phyloP scores from a whole-genome alignment of 2,888 invertebrate species.

The Scaptodrosophila latifasciaeformis region DNA sequence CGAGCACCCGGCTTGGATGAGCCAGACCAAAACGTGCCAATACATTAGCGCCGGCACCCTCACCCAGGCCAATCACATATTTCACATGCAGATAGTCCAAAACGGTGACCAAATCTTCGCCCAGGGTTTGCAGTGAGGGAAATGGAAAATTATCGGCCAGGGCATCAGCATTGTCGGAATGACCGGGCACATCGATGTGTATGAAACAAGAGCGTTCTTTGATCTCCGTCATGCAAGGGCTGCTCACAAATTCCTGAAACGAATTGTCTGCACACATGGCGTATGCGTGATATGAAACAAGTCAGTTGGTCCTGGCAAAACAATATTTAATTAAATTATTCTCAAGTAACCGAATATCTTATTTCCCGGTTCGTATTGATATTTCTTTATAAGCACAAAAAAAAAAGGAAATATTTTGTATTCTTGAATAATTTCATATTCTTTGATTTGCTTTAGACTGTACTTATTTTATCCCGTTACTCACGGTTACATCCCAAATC shows the following conservation, averaged over 20 bases:
- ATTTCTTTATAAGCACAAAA: neutral
- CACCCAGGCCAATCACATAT: constrained; percentile 89
- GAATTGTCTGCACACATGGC: constrained; percentile 80
- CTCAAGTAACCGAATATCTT: too few species aligned
- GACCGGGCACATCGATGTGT: constrained; percentile 90
- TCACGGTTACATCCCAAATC: constrained; percentile 90
- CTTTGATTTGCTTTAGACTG: too few species aligned
- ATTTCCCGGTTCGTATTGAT: neutral
- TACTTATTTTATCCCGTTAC: constrained; percentile 60
- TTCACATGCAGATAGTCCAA: constrained; percentile 88
- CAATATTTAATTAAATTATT: too few species aligned
- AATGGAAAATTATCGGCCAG: constrained; percentile 86
- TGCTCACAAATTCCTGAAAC: constrained; percentile 87
- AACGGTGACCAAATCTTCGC: constrained; percentile 87
- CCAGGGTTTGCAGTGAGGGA: constrained; percentile 87
- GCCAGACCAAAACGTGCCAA: constrained; percentile 89
- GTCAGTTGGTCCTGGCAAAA: neutral
- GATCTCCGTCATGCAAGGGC: constrained; percentile 89
- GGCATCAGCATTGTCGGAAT: constrained; percentile 87
- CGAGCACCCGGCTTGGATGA: constrained; percentile 85
- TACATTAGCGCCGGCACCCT: constrained; percentile 92
- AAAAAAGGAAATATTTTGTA: neutral
- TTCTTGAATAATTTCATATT: too few species aligned
- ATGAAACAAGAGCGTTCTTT: constrained; percentile 90
- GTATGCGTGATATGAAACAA: constrained; percentile 3